These are phyloP conservation scores for Paracentrotus lividus DNA, from an alignment of 53 echinoderm and acorn worm genomes.

Conservation along the genomic window DNA sequence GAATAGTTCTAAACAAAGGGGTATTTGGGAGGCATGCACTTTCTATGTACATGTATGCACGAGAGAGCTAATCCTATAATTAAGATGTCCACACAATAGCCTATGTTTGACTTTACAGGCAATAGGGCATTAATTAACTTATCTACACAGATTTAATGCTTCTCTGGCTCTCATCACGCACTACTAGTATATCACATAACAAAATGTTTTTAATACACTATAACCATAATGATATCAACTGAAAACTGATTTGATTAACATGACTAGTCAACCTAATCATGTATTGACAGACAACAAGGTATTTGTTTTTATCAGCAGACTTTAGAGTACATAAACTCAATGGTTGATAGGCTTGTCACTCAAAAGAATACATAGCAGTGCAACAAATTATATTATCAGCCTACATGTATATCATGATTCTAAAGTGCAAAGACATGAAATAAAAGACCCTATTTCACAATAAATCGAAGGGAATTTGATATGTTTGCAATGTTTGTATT, in stretches of 20 bases:
- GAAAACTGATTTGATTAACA: slow-evolving; percentile 11
- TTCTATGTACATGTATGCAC: too few relatives aligned
- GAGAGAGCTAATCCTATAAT: background rate
- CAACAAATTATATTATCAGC: background rate
- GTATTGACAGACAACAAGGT: slow-evolving; percentile 19
- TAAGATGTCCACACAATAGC: background rate
- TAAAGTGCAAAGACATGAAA: background rate
- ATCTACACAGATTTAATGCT: too few relatives aligned
- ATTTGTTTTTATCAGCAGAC: slow-evolving; percentile 4
- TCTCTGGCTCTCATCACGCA: too few relatives aligned
- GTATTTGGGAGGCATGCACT: background rate
- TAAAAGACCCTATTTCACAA: background rate
- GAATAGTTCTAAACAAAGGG: background rate
- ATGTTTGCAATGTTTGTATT: too few relatives aligned
- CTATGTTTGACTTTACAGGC: background rate
- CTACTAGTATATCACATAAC: too few relatives aligned
- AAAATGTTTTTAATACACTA: too few relatives aligned
- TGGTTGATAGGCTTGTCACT: slow-evolving; percentile 6
- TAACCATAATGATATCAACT: background rate
- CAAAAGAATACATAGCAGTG: background rate
- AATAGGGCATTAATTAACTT: background rate
- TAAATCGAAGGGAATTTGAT: too few relatives aligned
- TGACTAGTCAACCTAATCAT: slow-evolving; percentile 35
- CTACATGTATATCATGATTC: background rate
- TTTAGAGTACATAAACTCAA: slow-evolving; percentile 29